Percentiles rank a stretch among this genome's conserved stretches.
These are phyloP conservation scores for Drosophila helvetica DNA, from an alignment of 2,888 invertebrate genomes.

Conservation along the genomic window DNA sequence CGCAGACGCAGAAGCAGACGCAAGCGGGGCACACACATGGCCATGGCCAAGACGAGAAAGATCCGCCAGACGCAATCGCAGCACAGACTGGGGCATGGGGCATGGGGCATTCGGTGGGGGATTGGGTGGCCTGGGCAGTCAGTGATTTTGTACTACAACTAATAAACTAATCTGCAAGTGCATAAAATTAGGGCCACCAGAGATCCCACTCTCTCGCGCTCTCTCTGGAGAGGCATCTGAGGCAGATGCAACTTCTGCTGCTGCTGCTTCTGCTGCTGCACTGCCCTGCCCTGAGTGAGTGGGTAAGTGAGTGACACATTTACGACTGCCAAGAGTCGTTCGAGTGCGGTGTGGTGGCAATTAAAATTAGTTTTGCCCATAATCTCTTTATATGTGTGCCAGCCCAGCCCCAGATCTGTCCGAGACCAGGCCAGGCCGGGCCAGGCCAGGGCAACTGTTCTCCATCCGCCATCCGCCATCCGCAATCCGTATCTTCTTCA, in stretches of 20 bases:
- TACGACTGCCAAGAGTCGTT: conserved; percentile 59
- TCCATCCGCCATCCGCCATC: not conserved
- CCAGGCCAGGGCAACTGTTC: conserved; percentile 27
- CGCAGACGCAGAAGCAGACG: conserved; percentile 80
- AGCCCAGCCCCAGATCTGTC: conserved; percentile 22
- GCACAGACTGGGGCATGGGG: not conserved
- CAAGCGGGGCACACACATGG: conserved; percentile 56
- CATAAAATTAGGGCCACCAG: conserved; percentile 78
- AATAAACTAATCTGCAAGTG: conserved; percentile 79
- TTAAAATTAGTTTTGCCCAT: conserved; percentile 77
- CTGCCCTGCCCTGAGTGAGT: conserved; percentile 25
- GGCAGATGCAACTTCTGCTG: conserved; percentile 25
- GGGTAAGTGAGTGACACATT: conserved; percentile 72
- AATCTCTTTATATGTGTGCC: conserved; percentile 70
- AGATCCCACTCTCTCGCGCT: conserved; percentile 16
- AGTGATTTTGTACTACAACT: conserved; percentile 77
- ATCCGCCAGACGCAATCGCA: conserved; percentile 15
- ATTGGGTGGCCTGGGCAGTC: conserved; percentile 47
- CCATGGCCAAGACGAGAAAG: conserved; percentile 54
- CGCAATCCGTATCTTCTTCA: conserved; percentile 15
- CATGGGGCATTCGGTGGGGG: not conserved
- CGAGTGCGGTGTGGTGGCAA: conserved; percentile 44
- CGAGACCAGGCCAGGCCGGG: conserved; percentile 8
- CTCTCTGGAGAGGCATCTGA: conserved; percentile 19
- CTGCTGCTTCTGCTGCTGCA: conserved; percentile 52